phyloP scores from a whole-genome alignment of 2,797 vertebrate species.

The Sarcophilus harrisii region DNA sequence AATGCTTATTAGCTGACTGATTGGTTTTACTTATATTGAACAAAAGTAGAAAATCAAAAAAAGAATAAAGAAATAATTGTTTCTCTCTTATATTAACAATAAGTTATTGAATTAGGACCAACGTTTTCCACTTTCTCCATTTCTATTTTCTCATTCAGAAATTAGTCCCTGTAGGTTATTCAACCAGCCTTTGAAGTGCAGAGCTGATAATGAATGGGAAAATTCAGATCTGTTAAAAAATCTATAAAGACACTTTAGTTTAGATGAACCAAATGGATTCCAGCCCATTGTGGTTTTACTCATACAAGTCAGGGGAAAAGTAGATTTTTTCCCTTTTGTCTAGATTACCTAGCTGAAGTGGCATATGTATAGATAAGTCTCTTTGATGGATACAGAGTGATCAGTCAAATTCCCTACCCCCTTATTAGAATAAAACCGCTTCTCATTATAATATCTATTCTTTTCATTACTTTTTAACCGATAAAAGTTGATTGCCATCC shows the following conservation, averaged over 20 bases:
- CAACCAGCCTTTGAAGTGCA: not conserved
- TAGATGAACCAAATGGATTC: not conserved
- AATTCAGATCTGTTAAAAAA: not conserved
- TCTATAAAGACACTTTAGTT: not conserved
- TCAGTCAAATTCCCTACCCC: not conserved
- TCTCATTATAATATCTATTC: not conserved
- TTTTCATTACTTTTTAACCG: not conserved
- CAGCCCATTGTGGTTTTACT: not conserved
- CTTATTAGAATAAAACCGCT: not conserved
- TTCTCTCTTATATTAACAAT: not conserved
- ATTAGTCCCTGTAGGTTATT: not conserved
- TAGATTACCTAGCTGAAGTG: not conserved
- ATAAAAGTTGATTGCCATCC: not conserved
- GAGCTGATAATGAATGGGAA: not conserved
- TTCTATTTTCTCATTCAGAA: not conserved
- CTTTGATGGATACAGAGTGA: not conserved
- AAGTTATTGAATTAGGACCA: not conserved
- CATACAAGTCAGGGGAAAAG: not conserved
- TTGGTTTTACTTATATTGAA: not conserved
- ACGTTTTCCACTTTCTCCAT: not conserved
- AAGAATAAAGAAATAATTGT: not conserved
- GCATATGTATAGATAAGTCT: not conserved
- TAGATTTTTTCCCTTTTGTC: not conserved
- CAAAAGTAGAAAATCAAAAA: not conserved
- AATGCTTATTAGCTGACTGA: not conserved